Percentiles rank a stretch among this genome's conserved stretches.
Conservation (phyloP, 2,113 vertebrate genomes). For the Petromus typicus region DNA sequence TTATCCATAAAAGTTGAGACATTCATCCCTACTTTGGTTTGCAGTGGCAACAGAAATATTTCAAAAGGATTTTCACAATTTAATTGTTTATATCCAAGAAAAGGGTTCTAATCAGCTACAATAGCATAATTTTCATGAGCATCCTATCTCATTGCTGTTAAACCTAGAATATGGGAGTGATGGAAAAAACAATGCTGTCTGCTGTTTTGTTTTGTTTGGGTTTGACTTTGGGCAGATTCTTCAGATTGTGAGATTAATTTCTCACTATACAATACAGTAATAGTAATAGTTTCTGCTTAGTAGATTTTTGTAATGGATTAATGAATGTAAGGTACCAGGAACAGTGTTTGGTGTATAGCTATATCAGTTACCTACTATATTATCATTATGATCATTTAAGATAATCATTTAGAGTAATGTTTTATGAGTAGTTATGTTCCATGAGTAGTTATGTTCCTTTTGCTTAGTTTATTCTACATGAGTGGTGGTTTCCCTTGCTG, state of each 20-base stretch:
- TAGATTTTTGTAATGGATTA: slow-evolving; percentile 39
- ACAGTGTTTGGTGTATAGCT: neutral
- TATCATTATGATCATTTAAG: neutral
- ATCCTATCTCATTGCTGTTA: neutral
- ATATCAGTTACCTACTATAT: neutral
- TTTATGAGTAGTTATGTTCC: neutral
- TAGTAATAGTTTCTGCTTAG: slow-evolving; percentile 45
- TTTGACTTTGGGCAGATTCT: slow-evolving; percentile 38
- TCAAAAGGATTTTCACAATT: slow-evolving; percentile 55
- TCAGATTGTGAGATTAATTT: slow-evolving; percentile 51
- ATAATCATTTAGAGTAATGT: slow-evolving; percentile 9
- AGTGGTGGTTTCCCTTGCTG: slow-evolving; percentile 15
- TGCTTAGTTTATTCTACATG: neutral
- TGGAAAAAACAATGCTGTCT: neutral
- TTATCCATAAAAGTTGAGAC: slow-evolving; percentile 44
- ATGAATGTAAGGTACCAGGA: slow-evolving; percentile 17
- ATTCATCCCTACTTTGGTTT: slow-evolving; percentile 45
- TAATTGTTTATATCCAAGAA: slow-evolving; percentile 29
- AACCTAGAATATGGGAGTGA: neutral
- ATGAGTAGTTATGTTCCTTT: too few relatives aligned
- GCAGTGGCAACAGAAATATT: slow-evolving; percentile 27
- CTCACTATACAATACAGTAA: neutral
- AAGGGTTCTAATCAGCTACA: neutral
- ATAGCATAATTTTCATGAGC: neutral
- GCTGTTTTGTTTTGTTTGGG: neutral